Evolutionary conservation across 2,113 vertebrate species (phyloP), one percentile per base, ranked within the genome.

Genomic region (Enhydra lutris): DNA sequence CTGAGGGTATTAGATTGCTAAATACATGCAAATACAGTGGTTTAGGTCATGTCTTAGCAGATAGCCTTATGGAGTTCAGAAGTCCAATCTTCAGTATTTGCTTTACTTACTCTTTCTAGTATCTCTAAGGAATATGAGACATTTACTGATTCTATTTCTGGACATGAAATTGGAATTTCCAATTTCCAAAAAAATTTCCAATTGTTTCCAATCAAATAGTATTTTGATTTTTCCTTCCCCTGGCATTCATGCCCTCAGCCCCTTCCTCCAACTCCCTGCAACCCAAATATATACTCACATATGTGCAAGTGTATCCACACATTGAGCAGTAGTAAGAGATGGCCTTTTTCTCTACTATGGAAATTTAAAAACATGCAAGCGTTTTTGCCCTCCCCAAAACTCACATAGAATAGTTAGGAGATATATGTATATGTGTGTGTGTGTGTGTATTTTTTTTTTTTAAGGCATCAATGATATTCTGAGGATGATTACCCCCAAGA

Each of bases 141-240:
- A 93, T 65, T 91, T 88, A 65, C 29, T 63, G 65, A 85, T 42
- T 95, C 59, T 45, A 14, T 83, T 96, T 96, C 95, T 76, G 65
- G 81, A 52, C 95, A 42, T 36, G 34, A 74, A 89, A 91, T 11
- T 93, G 57, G 55, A 82, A 80, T 83, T 88, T 78, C 76, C 71
- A 69, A 55, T 55, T 55, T 55, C 17, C 5, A 55, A 55, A 55
- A 55, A 55, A 55, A 55, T 55, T 55, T 55, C 52, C 52, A 55
- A 55, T 18, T 55, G 17, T 55, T 55, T 55, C 52, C 52, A 18
- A 55, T 55, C 52, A 55, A 74, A 79, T 34, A 55, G 63, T 79
- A 55, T 82, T 81, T 74, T 59, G 29, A 14, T 61, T 94, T 65
- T 78, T 89, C 36, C 42, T 55, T 82, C 36, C 29, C 9, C 21